These are phyloP conservation scores for Ornithorhynchus anatinus DNA, from an alignment of 2,113 vertebrate species.

Conservation along the genomic window DNA sequence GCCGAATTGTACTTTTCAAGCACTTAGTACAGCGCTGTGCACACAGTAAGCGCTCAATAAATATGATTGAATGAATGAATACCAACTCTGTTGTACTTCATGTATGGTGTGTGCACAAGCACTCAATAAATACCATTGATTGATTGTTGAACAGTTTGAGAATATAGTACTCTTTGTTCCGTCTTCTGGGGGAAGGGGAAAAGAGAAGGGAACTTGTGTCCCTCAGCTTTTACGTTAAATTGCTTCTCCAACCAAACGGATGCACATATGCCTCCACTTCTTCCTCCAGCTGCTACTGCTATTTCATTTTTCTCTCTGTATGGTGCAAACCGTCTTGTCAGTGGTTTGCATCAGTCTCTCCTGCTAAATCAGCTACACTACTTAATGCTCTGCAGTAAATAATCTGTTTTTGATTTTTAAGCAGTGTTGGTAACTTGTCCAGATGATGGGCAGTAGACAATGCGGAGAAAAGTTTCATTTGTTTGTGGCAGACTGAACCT, in stretches of 20 bases:
- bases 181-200: slow-evolving; percentile 1
- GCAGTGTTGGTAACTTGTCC: neutral
- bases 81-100: no score
- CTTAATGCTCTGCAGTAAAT: slow-evolving; percentile 24
- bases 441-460: neutral
- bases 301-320: slow-evolving; percentile 41
- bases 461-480: neutral
- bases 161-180: slow-evolving; percentile 27
- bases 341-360: slow-evolving; percentile 15
- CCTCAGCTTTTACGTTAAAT: slow-evolving; percentile 26
- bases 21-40: no score
- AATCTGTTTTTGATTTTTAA: slow-evolving; percentile 27
- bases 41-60: no score
- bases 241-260: slow-evolving; percentile 36
- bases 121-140: neutral
- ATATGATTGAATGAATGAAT: no score
- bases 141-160: slow-evolving; percentile 11
- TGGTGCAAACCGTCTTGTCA: slow-evolving; percentile 41
- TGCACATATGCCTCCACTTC: slow-evolving; percentile 37
- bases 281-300: slow-evolving; percentile 42
- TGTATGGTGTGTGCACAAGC: neutral
- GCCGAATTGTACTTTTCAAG: no score
- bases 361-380: slow-evolving; percentile 41
- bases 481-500: neutral
- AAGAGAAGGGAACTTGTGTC: neutral